Evolutionary conservation across 2,797 vertebrate species (phyloP).

Genomic region (Triplophysa yarkandensis): DNA sequence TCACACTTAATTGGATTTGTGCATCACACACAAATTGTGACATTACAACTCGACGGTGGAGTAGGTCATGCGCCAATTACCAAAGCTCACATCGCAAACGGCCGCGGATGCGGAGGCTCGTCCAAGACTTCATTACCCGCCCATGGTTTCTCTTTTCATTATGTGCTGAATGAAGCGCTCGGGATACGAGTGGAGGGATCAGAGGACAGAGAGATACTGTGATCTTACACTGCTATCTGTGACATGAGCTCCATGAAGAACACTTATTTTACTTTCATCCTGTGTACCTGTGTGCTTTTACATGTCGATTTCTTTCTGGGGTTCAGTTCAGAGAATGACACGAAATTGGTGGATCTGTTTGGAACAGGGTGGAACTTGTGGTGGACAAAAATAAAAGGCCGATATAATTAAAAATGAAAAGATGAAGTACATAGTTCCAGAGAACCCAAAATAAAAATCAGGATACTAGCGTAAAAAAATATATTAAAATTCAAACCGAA

Average conservation of each 20-base stretch:
- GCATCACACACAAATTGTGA: conserved; percentile 75
- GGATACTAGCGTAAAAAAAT: no score
- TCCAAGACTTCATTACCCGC: conserved; percentile 67
- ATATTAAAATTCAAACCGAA: no score
- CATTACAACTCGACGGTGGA: conserved; percentile 68
- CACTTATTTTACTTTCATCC: not conserved
- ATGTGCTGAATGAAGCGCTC: conserved; percentile 43
- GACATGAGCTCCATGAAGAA: conserved; percentile 9
- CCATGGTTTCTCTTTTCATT: conserved; percentile 49
- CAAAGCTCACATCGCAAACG: conserved; percentile 58
- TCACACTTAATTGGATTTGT: conserved; percentile 67
- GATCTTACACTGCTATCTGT: conserved; percentile 10
- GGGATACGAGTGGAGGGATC: not conserved
- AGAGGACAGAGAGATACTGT: conserved; percentile 2
- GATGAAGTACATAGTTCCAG: no score
- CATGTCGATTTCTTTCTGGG: not conserved
- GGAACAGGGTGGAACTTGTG: not conserved
- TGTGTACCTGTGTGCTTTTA: not conserved
- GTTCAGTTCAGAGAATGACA: conserved; percentile 31
- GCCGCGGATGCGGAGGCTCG: conserved; percentile 37
- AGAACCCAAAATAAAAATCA: no score
- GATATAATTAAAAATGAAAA: no score
- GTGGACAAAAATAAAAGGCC: no score
- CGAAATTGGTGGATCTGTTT: conserved; percentile 8
- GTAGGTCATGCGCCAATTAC: conserved; percentile 79